Percentiles rank a stretch among this genome's conserved stretches.
Conservation (phyloP, 2,113 vertebrate genomes). For the Sus scrofa region T2T-Sscrofa CM000813.6:151438501-151439000, state of each 20-base stretch:
- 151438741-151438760: neutral
- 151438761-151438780: neutral
- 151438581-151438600: neutral
- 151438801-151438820: neutral
- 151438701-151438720: constrained; percentile 19
- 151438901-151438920: neutral
- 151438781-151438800: neutral
- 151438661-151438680: neutral
- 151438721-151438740: neutral
- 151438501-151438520: constrained; percentile 28
- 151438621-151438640: neutral
- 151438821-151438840: neutral
- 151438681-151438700: neutral
- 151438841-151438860: constrained; percentile 5
- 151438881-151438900: neutral
- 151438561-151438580: constrained; percentile 36
- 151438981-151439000: neutral
- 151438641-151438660: neutral
- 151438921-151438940: neutral
- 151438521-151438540: constrained; percentile 2
- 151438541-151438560: constrained; percentile 6
- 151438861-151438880: neutral
- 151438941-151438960: neutral
- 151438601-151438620: constrained; percentile 7
- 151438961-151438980: neutral